Evolutionary conservation across 1,140 invertebrate genomes (phyloP), one percentile per base, ranked within the genome.

Genomic region (Notospermus geniculatus): DNA sequence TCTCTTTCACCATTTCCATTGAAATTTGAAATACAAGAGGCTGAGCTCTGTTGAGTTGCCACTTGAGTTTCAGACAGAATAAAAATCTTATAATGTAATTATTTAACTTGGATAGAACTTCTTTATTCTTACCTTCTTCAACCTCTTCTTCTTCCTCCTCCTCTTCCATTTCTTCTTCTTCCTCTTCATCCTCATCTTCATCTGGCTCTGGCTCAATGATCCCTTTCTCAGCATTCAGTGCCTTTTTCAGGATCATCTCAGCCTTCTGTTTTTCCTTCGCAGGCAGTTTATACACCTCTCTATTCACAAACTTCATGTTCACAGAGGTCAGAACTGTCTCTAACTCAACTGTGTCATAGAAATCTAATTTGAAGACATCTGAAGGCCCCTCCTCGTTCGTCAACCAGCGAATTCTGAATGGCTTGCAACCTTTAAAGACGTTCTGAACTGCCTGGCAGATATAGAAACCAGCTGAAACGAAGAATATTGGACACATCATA

Each of bases 391-490:
- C 71, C 57, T 86, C 84, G 78, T 81, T 89, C 2, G 90, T 91
- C 32, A 94, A 80, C 93, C 93, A 95, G 71, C 91, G 87, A 72
- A 95, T 94, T 71, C 88, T 88, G 72, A 95, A 92, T 75, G 88
- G 88, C 58, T 71, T 75, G 13, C 72, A 74, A 17, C 87, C 87
- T 77, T 89, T 90, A 77, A 91, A 93, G 57, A 96, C 90, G 83
- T 95, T 94, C 83, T 95, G 92, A 80, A 90, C 87, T 2, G 91
- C 87, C 81, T 93, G 91, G 77, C 93, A 96, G 43, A 96, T 86
- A 77, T 91, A 96, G 81, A 95, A 95, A 50, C 90, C 88, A 46
- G 90, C 91, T 81, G 91, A 88, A 70, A 72, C 62, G 53, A 54
- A 63, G 56, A 30, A 32, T 39, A 28, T 36, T 4, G 15, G 15